Conservation (phyloP, 1,140 invertebrate species). For the Euborellia annulipes region DNA sequence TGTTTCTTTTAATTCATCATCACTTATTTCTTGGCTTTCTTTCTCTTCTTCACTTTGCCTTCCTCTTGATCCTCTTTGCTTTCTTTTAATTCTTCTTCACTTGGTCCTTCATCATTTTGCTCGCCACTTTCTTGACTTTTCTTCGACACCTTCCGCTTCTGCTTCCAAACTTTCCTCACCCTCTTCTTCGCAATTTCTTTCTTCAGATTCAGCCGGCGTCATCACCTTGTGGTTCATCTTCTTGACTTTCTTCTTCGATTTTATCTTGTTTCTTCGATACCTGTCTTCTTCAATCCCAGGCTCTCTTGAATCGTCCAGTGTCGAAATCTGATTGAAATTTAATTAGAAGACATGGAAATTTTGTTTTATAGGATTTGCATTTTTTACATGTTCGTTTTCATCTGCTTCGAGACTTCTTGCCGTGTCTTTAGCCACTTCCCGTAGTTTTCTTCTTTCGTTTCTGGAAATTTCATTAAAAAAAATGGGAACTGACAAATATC, state of each 20-base stretch:
- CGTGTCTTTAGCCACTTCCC: no score
- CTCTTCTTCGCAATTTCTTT: neutral
- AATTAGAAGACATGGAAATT: no score
- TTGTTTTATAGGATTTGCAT: no score
- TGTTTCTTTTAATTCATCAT: neutral
- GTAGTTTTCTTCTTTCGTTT: no score
- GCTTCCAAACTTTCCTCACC: constrained; percentile 13
- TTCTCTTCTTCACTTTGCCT: neutral
- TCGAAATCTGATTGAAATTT: no score
- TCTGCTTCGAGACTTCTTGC: no score
- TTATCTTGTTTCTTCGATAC: no score
- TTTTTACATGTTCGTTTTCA: no score
- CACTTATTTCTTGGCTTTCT: constrained; percentile 5
- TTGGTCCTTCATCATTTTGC: no score
- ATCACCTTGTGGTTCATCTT: constrained; percentile 8
- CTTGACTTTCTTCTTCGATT: constrained; percentile 13
- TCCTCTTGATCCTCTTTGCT: constrained; percentile 8
- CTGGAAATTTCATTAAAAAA: no score
- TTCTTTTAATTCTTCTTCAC: constrained; percentile 17
- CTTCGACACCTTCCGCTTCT: constrained; percentile 4
- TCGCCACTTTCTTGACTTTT: neutral
- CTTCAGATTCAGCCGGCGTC: neutral
- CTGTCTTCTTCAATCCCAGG: constrained; percentile 4
- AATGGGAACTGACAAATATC: no score
- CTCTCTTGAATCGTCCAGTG: no score